Percentiles rank a stretch among this genome's conserved stretches.
Evolutionary conservation across 1,140 invertebrate species (phyloP).

Genomic region (Grapholita molesta): DNA sequence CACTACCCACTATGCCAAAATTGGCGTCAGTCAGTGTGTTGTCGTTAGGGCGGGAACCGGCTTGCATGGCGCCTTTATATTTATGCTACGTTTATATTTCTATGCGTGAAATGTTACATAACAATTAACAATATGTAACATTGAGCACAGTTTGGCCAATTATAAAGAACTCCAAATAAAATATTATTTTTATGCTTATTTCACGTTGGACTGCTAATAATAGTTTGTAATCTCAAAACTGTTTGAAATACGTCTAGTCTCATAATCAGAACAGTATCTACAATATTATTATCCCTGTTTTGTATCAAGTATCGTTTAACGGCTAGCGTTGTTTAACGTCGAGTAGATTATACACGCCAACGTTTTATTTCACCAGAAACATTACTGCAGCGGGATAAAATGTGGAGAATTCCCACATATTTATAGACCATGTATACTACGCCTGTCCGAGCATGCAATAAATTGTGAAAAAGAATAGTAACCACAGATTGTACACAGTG

Average conservation of each 20-base stretch:
- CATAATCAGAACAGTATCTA: too few species aligned
- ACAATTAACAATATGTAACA: too few species aligned
- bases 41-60: too few species aligned
- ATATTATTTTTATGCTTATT: too few species aligned
- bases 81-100: too few species aligned
- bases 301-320: not conserved
- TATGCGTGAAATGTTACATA: too few species aligned
- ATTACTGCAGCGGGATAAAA: not conserved
- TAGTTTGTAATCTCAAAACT: not conserved
- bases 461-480: not conserved
- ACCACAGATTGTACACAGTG: not conserved
- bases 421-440: not conserved
- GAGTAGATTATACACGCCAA: not conserved
- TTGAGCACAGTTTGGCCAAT: too few species aligned
- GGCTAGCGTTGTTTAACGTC: not conserved
- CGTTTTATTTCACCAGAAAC: not conserved
- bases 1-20: too few species aligned
- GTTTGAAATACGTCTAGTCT: not conserved
- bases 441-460: not conserved
- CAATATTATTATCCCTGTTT: not conserved
- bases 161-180: too few species aligned
- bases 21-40: too few species aligned
- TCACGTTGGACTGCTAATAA: too few species aligned
- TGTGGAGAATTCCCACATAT: not conserved
- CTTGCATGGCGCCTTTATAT: too few species aligned